Conservation (phyloP, 2,113 vertebrate species). For the Puffinus mauretanicus region DNA sequence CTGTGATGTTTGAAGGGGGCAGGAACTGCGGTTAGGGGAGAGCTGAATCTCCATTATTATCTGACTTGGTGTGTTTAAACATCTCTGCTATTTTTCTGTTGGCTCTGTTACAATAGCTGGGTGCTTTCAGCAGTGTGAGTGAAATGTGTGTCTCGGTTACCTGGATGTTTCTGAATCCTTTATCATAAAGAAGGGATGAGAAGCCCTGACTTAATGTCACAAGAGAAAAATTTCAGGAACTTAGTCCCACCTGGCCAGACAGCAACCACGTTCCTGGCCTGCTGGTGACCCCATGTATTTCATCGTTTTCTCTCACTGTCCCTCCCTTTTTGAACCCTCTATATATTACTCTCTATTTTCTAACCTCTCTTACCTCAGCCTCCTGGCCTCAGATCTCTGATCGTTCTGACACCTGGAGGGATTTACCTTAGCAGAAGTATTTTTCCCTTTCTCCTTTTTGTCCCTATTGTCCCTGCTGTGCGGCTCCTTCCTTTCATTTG, state of each 20-base stretch:
- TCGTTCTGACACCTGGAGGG: neutral
- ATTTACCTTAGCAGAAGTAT: conserved; percentile 64
- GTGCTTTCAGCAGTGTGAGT: neutral
- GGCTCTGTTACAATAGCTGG: neutral
- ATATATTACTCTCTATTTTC: neutral
- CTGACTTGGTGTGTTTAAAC: neutral
- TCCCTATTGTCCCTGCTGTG: conserved; percentile 72
- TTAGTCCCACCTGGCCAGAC: neutral
- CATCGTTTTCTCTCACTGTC: neutral
- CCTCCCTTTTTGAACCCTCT: neutral
- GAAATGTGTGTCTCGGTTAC: neutral
- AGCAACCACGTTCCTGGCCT: neutral
- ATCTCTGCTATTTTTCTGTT: neutral
- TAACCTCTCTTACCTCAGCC: neutral
- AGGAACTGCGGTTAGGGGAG: neutral
- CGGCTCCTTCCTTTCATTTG: conserved; percentile 68
- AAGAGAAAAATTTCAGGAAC: neutral
- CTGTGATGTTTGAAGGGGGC: neutral
- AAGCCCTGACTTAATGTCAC: neutral
- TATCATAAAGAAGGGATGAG: neutral
- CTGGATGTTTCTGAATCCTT: neutral
- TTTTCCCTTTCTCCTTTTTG: conserved; percentile 71
- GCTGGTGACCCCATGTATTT: neutral
- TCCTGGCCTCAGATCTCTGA: neutral
- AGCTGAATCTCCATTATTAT: neutral